phyloP scores from a whole-genome alignment of 2,797 vertebrate genomes.

The Sternotherus odoratus region DNA sequence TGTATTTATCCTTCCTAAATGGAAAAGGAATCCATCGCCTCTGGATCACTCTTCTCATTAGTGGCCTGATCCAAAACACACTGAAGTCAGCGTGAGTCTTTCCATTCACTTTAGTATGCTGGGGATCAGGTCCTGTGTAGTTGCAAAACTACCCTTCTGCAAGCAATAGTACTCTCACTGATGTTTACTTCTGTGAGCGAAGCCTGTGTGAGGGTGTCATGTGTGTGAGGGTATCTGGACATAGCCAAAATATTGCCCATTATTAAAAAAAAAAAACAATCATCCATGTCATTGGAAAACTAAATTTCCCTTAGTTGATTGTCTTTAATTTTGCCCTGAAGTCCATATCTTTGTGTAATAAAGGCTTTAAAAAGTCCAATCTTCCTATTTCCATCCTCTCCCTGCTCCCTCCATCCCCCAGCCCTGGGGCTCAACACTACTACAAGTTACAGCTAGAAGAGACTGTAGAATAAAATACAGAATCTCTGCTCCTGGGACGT shows the following conservation, averaged over 20 bases:
- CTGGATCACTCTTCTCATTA: slow-evolving; percentile 28
- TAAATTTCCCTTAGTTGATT: not conserved
- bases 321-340: not conserved
- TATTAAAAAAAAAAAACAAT: not conserved
- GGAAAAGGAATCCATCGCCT: slow-evolving; percentile 13
- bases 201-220: not conserved
- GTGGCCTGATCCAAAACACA: not conserved
- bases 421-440: not conserved
- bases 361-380: not conserved
- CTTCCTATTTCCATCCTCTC: not conserved
- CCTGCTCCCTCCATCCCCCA: not conserved
- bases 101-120: not conserved
- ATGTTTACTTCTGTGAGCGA: not conserved
- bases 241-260: not conserved
- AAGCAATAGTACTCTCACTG: not conserved
- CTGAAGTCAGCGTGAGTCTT: slow-evolving; percentile 18
- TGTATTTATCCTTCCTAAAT: slow-evolving; percentile 37
- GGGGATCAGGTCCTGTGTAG: not conserved
- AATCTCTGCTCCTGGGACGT: fast-evolving
- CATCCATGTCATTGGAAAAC: not conserved
- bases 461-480: not conserved
- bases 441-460: not conserved
- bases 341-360: not conserved
- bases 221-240: not conserved
- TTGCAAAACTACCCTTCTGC: slow-evolving; percentile 4